These are phyloP conservation scores for Myzus persicae DNA, from an alignment of 1,140 invertebrate species.

Conservation along the genomic window DNA sequence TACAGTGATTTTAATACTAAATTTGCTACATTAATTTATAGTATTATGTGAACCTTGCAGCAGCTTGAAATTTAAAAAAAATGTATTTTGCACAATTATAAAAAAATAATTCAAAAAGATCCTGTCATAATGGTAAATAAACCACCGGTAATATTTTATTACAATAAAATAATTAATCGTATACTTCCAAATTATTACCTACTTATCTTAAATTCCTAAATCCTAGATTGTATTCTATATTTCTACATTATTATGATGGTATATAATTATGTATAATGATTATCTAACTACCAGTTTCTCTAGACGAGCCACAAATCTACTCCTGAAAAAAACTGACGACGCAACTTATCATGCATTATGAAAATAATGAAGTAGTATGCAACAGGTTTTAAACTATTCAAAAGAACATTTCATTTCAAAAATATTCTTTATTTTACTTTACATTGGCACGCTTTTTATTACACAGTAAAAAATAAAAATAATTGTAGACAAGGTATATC, in stretches of 20 bases:
- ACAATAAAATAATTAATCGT: neutral
- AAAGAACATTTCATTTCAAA: neutral
- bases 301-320: neutral
- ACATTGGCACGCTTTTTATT: neutral
- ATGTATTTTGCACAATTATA: neutral
- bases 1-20: neutral
- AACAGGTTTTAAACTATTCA: neutral
- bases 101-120: neutral
- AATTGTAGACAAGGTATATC: neutral
- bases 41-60: neutral
- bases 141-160: neutral
- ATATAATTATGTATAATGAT: too few species aligned
- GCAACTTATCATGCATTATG: neutral
- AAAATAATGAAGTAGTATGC: neutral
- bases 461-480: neutral
- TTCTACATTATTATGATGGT: neutral
- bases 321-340: neutral
- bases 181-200: neutral
- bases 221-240: neutral
- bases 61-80: neutral
- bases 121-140: neutral
- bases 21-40: neutral
- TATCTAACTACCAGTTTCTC: neutral
- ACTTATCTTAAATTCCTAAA: neutral
- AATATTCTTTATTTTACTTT: neutral